phyloP scores from a whole-genome alignment of 2,797 vertebrate species.

The Hydrolagus colliei region DNA sequence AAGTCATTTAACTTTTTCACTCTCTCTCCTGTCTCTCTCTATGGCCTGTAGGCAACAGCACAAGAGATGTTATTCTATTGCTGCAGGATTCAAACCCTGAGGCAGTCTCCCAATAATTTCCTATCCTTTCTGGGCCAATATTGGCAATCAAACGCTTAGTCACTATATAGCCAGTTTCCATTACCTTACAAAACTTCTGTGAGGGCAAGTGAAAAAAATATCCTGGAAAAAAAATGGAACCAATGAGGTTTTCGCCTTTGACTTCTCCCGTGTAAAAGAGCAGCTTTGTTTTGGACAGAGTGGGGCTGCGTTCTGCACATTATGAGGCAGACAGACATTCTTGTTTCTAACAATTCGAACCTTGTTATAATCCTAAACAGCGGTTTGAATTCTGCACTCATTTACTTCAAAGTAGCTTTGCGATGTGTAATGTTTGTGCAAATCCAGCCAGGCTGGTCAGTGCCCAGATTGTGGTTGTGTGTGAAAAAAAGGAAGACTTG shows the following conservation, averaged over 20 bases:
- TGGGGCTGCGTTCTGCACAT: neutral
- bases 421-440: constrained; percentile 9
- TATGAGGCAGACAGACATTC: constrained; percentile 2
- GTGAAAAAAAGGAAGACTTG: neutral
- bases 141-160: neutral
- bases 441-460: neutral
- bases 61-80: neutral
- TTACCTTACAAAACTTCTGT: neutral
- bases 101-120: constrained; percentile 14
- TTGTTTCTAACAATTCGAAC: constrained; percentile 11
- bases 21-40: too few species aligned
- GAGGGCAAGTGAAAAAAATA: neutral
- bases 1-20: constrained; percentile 1
- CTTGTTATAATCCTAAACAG: constrained; percentile 3
- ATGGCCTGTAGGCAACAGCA: neutral
- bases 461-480: neutral
- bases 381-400: neutral
- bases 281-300: neutral
- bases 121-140: neutral
- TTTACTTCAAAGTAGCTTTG: constrained; percentile 17
- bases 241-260: constrained; percentile 10
- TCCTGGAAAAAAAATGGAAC: constrained; percentile 9
- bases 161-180: neutral
- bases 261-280: neutral
- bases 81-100: neutral